Percentiles rank a stretch among this genome's conserved stretches.
phyloP scores from a whole-genome alignment of 2,888 invertebrate species.

The Microplitis manilae region DNA sequence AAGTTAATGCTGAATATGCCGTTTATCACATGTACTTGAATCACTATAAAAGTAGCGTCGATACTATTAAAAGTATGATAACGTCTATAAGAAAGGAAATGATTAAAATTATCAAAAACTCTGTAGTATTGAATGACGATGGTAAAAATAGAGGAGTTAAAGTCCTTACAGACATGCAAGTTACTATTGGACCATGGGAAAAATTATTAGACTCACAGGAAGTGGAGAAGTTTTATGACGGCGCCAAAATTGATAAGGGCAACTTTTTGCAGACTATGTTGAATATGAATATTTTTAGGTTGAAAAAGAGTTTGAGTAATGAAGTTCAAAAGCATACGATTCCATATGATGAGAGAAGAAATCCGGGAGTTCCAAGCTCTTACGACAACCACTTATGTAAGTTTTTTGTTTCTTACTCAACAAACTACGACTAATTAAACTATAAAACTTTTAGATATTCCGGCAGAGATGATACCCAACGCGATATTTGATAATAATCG shows the following conservation, averaged over 20 bases:
- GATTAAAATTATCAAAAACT: background rate
- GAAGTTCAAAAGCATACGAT: background rate
- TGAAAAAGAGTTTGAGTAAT: background rate
- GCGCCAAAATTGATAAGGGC: background rate
- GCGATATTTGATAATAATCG: no score
- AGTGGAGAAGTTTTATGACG: background rate
- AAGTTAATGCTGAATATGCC: background rate
- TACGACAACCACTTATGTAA: background rate
- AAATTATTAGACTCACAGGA: background rate
- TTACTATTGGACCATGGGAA: background rate
- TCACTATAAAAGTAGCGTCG: background rate
- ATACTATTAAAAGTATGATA: background rate
- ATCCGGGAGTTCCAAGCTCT: background rate
- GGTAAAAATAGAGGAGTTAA: background rate
- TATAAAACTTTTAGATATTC: no score
- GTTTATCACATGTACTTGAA: background rate
- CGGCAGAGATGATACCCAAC: no score
- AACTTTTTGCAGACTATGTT: background rate
- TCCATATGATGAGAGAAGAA: background rate
- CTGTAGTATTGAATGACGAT: background rate
- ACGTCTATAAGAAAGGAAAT: background rate
- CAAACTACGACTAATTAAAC: no score
- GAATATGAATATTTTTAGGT: background rate
- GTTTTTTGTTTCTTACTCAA: background rate
- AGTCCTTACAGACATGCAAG: background rate